phyloP scores from a whole-genome alignment of 2,113 vertebrate genomes.

The Plecturocebus donacophilus region DNA sequence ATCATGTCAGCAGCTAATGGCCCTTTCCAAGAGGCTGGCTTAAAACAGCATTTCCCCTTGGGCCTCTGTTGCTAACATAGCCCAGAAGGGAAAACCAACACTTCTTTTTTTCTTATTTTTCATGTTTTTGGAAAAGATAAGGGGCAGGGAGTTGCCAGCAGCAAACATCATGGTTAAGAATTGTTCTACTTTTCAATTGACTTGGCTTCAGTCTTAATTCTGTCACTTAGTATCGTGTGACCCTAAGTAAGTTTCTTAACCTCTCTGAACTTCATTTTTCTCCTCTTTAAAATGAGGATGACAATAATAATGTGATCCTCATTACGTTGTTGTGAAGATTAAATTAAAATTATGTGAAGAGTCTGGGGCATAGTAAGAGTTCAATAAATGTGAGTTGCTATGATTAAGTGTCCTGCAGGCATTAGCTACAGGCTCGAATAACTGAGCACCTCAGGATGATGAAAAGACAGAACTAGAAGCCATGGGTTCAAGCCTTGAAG shows the following conservation, averaged over 20 bases:
- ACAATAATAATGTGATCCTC: background rate
- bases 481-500: background rate
- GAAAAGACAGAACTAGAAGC: background rate
- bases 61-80: background rate
- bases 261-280: background rate
- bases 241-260: slow-evolving; percentile 4
- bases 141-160: background rate
- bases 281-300: background rate
- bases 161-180: background rate
- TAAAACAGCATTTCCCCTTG: background rate
- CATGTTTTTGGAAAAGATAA: background rate
- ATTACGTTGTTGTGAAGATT: background rate
- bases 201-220: background rate
- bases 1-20: background rate
- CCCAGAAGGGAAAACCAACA: background rate
- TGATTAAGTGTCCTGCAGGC: background rate
- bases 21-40: background rate
- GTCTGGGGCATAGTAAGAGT: background rate
- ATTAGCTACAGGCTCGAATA: background rate
- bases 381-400: background rate
- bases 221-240: background rate
- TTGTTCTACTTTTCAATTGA: background rate
- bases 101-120: background rate
- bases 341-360: background rate
- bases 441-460: background rate